phyloP scores from a whole-genome alignment of 1,140 invertebrate genomes.

The Drosophila mojavensis region DNA sequence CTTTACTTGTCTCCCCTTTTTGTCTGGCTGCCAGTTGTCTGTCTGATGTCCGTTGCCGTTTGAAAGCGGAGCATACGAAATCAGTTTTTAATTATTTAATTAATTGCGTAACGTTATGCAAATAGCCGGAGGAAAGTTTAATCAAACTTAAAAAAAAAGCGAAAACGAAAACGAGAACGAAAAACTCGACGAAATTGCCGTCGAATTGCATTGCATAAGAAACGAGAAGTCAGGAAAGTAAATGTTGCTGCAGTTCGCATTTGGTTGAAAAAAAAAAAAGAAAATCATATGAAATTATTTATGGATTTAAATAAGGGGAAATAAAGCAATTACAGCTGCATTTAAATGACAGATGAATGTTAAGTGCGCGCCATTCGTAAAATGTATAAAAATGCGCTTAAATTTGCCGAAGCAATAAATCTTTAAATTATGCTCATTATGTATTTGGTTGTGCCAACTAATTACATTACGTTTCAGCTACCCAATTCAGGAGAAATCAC shows the following conservation, averaged over 20 bases:
- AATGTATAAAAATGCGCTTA: neutral
- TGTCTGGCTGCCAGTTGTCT: constrained; percentile 31
- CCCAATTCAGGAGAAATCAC: constrained; percentile 2
- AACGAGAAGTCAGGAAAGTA: neutral
- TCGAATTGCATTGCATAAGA: constrained; percentile 11
- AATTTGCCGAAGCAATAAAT: constrained; percentile 37
- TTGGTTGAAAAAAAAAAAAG: too few relatives aligned
- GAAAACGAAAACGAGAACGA: neutral
- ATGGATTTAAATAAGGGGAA: constrained; percentile 14
- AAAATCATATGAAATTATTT: constrained; percentile 20
- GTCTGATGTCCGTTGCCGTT: constrained; percentile 31
- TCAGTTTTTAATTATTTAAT: constrained; percentile 70
- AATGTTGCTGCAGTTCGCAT: neutral
- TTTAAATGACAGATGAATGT: neutral
- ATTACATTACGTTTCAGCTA: constrained; percentile 31
- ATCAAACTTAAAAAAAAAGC: constrained; percentile 6
- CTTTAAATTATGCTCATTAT: constrained; percentile 43
- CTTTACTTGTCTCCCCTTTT: constrained; percentile 25
- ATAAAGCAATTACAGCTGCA: neutral
- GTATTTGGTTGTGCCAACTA: constrained; percentile 22
- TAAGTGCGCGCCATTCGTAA: neutral
- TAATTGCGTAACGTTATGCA: constrained; percentile 64
- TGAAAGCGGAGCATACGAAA: constrained; percentile 45
- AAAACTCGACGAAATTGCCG: neutral
- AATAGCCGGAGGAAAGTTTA: constrained; percentile 35